Conservation (phyloP, 2,797 vertebrate genomes). For the Sebastes miniatus region DNA sequence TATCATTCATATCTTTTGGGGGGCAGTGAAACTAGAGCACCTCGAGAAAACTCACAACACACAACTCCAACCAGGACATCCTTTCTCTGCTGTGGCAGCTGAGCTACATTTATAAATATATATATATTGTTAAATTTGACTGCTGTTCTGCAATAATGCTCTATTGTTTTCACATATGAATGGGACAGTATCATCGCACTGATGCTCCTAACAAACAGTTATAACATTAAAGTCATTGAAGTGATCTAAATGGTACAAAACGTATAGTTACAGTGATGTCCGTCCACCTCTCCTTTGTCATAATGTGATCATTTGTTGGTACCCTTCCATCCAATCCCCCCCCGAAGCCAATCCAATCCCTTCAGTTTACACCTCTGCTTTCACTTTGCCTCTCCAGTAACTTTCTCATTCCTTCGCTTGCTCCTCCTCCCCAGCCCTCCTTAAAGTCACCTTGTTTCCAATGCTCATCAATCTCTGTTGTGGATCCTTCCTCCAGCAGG, state of each 20-base stretch:
- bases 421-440: slow-evolving; percentile 48
- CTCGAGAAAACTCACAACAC: neutral
- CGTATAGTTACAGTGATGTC: neutral
- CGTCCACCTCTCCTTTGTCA: neutral
- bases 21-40: slow-evolving; percentile 1
- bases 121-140: neutral
- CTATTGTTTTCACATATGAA: neutral
- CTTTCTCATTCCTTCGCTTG: slow-evolving; percentile 21
- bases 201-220: neutral
- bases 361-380: slow-evolving; percentile 22
- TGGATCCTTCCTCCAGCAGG: slow-evolving; percentile 60
- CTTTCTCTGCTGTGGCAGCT: neutral
- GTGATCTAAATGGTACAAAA: neutral
- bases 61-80: neutral
- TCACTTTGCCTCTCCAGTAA: slow-evolving; percentile 35
- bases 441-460: slow-evolving; percentile 79
- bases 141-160: neutral
- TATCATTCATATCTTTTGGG: neutral
- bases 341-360: neutral
- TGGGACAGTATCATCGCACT: too few species aligned
- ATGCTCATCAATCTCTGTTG: slow-evolving; percentile 75
- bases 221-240: neutral
- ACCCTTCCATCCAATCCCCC: neutral
- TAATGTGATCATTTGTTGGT: slow-evolving; percentile 1
- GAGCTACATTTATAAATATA: neutral